Base-by-base conservation (phyloP, 2,797 vertebrate species). In the Eospalax fontanierii region DNA sequence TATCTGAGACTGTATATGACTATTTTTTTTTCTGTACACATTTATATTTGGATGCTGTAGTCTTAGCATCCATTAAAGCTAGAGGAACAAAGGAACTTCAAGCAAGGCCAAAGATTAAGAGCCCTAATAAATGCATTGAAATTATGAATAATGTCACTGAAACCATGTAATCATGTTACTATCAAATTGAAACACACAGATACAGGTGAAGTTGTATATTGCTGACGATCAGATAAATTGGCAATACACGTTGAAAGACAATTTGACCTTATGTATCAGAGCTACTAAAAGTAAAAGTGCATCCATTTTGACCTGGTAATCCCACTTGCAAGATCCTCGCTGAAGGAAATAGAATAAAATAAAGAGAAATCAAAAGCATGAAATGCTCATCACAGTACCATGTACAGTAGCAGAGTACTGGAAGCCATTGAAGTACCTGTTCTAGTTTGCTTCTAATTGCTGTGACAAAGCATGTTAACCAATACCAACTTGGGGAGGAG, bases 31-130 rank as follows among this genome's bases (percentile, higher is more conserved):
- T 14, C 15, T 54, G 1, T 66, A 4, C 21, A 30, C 1, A 43
- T 50, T 22, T 80, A 19, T 4, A 30, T 80, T 11, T 87, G 38
- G 82, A 81, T 73, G 54, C 12, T 82, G 2, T 66, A 40, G 11
- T n/a, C 43, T 22, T 33, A 59, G 35, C 18, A 61, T 35, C 21
- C 10, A 57, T 59, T 86, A 80, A 90, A 90, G 28, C 22, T 66
- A 0, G 3, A 89, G 59, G 30, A 81, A 65, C 30, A 59, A 89
- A 87, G 89, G 26, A 54, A 61, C 22, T 87, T 82, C 65, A 68
- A 68, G 71, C 83, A 95, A 87, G 50, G 73, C 4, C 63, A 85
- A 90, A 95, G 85, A 76, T 35, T 94, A 87, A 80, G n/a, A 93
- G 33, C 12, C n/a, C 71, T 18, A 81, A 30, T 66, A 59, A 93